These are phyloP conservation scores for Triops longicaudatus DNA, from an alignment of 1,140 invertebrate genomes.

Conservation along the genomic window DNA sequence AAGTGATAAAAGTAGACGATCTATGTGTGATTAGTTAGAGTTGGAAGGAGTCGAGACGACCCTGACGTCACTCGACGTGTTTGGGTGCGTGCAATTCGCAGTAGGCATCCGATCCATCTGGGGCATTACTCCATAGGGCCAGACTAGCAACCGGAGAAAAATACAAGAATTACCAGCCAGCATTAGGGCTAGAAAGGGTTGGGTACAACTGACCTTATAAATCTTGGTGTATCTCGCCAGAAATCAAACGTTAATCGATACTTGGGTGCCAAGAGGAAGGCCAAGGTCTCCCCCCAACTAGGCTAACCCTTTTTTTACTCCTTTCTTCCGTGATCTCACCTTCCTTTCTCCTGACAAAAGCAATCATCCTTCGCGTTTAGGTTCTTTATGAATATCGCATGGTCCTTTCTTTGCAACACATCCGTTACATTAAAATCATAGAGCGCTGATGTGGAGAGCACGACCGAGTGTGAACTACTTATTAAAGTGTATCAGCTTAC, in stretches of 20 bases:
- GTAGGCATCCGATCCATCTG: background rate
- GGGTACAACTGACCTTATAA: slow-evolving; percentile 7
- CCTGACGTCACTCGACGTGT: background rate
- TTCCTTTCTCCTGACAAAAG: background rate
- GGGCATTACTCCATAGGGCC: background rate
- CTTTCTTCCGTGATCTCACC: background rate
- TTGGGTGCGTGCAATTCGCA: background rate
- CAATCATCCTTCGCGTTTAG: background rate
- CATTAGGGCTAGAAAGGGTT: background rate
- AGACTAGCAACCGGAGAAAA: background rate
- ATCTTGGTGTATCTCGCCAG: background rate
- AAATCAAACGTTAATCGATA: background rate
- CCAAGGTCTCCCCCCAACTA: background rate
- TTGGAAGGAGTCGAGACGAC: background rate
- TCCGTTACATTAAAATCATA: background rate
- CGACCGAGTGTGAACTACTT: slow-evolving; percentile 6
- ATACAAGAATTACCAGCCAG: background rate
- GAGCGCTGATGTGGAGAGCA: background rate
- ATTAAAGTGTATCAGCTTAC: background rate
- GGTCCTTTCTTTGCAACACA: background rate
- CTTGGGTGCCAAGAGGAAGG: background rate
- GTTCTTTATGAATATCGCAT: background rate
- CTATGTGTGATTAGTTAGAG: slow-evolving; percentile 6
- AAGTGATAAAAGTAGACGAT: background rate
- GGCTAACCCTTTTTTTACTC: background rate